Base-by-base conservation (phyloP, 2,113 vertebrate species). In the Globicephala melas region DNA sequence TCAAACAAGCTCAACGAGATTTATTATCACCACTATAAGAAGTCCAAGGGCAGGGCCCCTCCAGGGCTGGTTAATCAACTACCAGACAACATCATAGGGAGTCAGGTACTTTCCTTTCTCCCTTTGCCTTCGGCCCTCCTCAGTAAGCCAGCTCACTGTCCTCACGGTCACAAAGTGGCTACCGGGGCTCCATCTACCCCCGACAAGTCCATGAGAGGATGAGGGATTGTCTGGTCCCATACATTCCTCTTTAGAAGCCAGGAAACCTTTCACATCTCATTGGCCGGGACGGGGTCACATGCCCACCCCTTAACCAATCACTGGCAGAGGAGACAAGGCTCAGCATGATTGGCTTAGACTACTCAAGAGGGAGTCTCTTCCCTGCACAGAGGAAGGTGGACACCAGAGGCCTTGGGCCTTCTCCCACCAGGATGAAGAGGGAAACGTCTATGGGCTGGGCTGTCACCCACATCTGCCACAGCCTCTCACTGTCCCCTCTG, bases 41-140 rank as follows among this genome's bases (percentile, higher is more conserved):
- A 73, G 80, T 31, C 23, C 12, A 3, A 25, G 28, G 67, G 5
- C 70, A 38, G 65, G n/a, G 28, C 20, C 62, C 65, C 50, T 47
- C 25, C 25, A 20, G 44, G 6, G 7, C 33, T 63, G 28, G 38
- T 17, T 67, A 18, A 74, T 41, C 26, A 55, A 31, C 68, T 28
- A 31, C 88, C 25, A 9, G 65, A 28, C 41, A 25, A 0, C 0
- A 1, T 10, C n/a, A 36, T 1, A 1, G 6, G 55, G 50, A 63
- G 38, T 53, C 25, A 10, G 38, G 31, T 17, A 8, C 21, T 89
- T 28, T 18, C 68, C 36, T 68, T 33, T 33, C 44, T 65, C 9
- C 23, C 60, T 33, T 26, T 55, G 15, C 15, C 73, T 38, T n/a
- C 0, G 3, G 13, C 53, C 38, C 26, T 74, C 67, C 20, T 86